Conservation (phyloP, 35 echinoderm and acorn worm species). For the Strongylocentrotus purpuratus region DNA sequence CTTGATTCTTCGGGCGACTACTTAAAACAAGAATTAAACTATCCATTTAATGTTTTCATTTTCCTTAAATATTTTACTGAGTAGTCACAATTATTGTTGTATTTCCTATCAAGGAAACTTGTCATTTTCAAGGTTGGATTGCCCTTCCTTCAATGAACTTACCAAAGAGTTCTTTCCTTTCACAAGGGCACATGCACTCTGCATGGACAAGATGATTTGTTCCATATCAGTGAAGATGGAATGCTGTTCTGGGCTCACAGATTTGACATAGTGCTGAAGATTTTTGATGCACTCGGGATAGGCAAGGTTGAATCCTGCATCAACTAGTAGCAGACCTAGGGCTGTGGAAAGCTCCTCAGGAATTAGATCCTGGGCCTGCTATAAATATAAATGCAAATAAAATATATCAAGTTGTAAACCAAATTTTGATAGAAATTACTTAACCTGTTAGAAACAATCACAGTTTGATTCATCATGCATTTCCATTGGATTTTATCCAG, state of each 20-base stretch:
- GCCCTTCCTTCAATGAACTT: neutral
- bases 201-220: constrained; percentile 10
- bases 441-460: too few species aligned
- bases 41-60: too few species aligned
- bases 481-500: too few species aligned
- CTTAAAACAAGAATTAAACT: too few species aligned
- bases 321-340: constrained; percentile 15
- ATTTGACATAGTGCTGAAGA: neutral
- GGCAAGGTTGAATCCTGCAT: constrained; percentile 1
- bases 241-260: neutral
- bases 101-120: neutral
- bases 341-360: constrained; percentile 39
- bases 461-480: too few species aligned
- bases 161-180: neutral
- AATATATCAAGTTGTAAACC: too few species aligned
- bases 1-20: too few species aligned
- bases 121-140: neutral
- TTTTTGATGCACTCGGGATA: constrained; percentile 1
- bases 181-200: constrained; percentile 14
- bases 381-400: neutral
- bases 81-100: too few species aligned
- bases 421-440: too few species aligned
- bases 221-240: neutral
- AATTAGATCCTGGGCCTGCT: constrained; percentile 34
- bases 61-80: too few species aligned